Base-by-base conservation (phyloP, 2,888 invertebrate genomes). In the Drosophila helvetica region DNA sequence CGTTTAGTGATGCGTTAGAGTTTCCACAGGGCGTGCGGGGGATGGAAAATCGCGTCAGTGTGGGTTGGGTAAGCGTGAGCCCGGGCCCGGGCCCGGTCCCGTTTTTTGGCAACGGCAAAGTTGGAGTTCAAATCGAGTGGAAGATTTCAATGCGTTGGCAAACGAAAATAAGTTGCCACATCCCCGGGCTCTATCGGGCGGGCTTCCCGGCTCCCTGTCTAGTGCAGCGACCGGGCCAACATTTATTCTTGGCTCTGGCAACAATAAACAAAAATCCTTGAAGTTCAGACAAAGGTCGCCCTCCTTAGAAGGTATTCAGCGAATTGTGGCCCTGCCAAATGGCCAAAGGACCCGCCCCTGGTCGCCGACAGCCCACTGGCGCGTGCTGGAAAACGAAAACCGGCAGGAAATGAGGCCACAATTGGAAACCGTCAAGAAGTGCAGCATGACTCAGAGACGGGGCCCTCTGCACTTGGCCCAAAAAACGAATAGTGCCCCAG, bases 1-100 rank as follows among this genome's bases (percentile, higher is more conserved):
- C 74, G 86, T 59, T 78, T 72, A 85, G 61, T 85, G 83, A 87
- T 85, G 86, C 83, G 83, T 87, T 82, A 82, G 79, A 74, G 71
- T 61, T 75, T 72, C 62, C 46, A 67, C 33, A 51, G 65, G 30
- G 42, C 33, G 27, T 53, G 61, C 10, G 38, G 53, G 43, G 12
- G 47, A 19, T 43, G 52, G 38, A 69, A 60, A 60, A 70, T 59
- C 17, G 18, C 9, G 56, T 47, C 47, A 53, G 56, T 30, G 63
- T 43, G 55, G 47, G 17, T 19, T 48, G 27, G 48, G 56, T 56
- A 33, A 10, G 15, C 46, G 22, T 22, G 5, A 22, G 22, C 22
- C 22, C 5, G 22, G 22, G 22, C 4, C 22, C 22, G 22, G 22
- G 22, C 4, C 7, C 25, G 52, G 15, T 19, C 18, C 18, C 45